Evolutionary conservation across 2,113 vertebrate genomes (phyloP), one percentile per base, ranked within the genome.

Genomic region (Delphinapterus leucas): DNA sequence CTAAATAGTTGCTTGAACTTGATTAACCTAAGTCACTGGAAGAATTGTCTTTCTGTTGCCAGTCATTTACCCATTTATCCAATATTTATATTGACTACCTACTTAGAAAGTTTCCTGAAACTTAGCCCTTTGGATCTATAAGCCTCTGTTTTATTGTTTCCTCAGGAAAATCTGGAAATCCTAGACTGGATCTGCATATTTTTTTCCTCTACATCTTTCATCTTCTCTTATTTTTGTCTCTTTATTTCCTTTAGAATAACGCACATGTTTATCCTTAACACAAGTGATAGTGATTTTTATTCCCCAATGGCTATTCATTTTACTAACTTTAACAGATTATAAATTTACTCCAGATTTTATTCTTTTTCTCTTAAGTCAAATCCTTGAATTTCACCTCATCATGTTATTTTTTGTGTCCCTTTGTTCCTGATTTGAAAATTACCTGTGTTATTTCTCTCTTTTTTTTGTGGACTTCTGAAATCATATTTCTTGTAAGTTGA

Each of bases 381-480:
- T 58, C 14, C 0, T 55, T 83, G 65, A 70, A 38, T 91, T 95
- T 93, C 31, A 41, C n/a, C 65, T 65, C 53, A 63, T 44, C 25
- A 13, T 85, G 49, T 55, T 55, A 58, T 26, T 91, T 85, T 87
- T 60, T 81, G 25, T 65, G 9, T 81, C 10, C 17, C 1, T 86
- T 89, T 68, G 44, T 70, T 93, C 41, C 77, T 95, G n/a, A 88
- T 87, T 33, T 8, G 47, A 90, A 92, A 94, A 65, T 73, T 55
- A 14, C 38, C 74, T 93, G 44, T 28, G 9, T 92, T 73, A 3
- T 10, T 94, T 88, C 33, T 61, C 8, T 70, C 18, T 11, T 87
- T n/a, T 79, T 47, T 38, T 18, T 15, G 31, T 96, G 6, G 8
- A n/a, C 77, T 91, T 96, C 44, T 88, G 44, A 91, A 71, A 95